phyloP scores from a whole-genome alignment of 1,140 invertebrate species.

The Pseudoatta argentina region DNA sequence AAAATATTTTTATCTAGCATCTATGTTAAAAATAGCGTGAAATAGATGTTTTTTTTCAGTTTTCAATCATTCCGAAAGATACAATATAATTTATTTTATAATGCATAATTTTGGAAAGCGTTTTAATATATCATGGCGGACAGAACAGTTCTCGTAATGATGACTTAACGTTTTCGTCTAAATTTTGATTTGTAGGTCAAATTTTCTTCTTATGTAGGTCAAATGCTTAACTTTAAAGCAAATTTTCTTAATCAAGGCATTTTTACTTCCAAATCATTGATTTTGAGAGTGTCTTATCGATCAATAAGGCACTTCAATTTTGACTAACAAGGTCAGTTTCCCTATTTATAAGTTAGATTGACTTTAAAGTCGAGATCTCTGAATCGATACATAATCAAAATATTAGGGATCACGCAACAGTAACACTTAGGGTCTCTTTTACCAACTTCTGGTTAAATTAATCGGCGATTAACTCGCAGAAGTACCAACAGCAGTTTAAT shows the following conservation, averaged over 20 bases:
- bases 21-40: too few species aligned
- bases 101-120: background rate
- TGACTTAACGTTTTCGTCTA: background rate
- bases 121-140: background rate
- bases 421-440: too few species aligned
- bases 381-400: too few species aligned
- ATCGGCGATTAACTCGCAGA: too few species aligned
- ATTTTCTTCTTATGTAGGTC: background rate
- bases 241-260: slow-evolving; percentile 12
- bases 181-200: slow-evolving; percentile 17
- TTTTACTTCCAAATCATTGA: slow-evolving; percentile 3
- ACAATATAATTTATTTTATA: slow-evolving; percentile 1
- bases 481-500: too few species aligned
- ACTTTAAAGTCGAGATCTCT: too few species aligned
- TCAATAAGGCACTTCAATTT: background rate
- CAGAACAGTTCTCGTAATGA: background rate
- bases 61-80: background rate
- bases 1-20: too few species aligned
- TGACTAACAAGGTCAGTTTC: background rate
- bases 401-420: too few species aligned
- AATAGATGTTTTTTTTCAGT: background rate
- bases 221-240: slow-evolving; percentile 8
- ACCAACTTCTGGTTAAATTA: too few species aligned
- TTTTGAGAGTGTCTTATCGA: background rate
- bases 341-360: background rate